A percentile compares a stretch with the other conserved stretches of the same genome.
Evolutionary conservation across 2,113 vertebrate species (phyloP).

Genomic region (Albula glossodonta): DNA sequence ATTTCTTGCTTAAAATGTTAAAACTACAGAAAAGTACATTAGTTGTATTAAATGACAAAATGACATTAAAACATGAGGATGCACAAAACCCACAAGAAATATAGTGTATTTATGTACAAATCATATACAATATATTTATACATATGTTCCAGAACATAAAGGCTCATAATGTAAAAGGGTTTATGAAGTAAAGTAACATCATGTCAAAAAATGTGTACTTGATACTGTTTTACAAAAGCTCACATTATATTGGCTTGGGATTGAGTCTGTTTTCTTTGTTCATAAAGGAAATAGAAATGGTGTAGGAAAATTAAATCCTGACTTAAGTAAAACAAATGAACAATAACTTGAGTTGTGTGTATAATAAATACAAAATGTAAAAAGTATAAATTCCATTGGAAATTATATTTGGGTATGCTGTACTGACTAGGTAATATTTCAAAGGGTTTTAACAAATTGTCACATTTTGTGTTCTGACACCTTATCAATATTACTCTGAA

Average conservation of each 20-base stretch:
- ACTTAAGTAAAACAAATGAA: background rate
- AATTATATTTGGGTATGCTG: background rate
- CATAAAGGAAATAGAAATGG: background rate
- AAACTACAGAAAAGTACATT: slow-evolving; percentile 26
- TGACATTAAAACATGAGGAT: background rate
- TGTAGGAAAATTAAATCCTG: background rate
- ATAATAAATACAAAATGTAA: background rate
- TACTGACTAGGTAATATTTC: background rate
- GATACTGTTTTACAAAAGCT: background rate
- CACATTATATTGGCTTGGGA: background rate
- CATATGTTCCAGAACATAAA: slow-evolving; percentile 27
- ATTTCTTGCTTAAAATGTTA: slow-evolving; percentile 5
- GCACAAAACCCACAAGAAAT: background rate
- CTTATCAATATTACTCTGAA: background rate
- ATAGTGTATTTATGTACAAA: slow-evolving; percentile 28
- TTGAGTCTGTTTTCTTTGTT: background rate
- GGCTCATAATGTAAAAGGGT: slow-evolving; percentile 13
- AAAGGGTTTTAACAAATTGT: background rate
- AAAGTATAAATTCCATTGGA: background rate
- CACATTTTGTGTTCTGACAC: background rate
- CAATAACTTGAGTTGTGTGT: background rate
- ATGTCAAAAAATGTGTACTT: background rate
- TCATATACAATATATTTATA: slow-evolving; percentile 23
- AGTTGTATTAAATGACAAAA: slow-evolving; percentile 31
- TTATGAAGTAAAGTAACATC: background rate